Base-by-base conservation (phyloP, 2,888 invertebrate genomes). In the Mythimna pallens region DNA sequence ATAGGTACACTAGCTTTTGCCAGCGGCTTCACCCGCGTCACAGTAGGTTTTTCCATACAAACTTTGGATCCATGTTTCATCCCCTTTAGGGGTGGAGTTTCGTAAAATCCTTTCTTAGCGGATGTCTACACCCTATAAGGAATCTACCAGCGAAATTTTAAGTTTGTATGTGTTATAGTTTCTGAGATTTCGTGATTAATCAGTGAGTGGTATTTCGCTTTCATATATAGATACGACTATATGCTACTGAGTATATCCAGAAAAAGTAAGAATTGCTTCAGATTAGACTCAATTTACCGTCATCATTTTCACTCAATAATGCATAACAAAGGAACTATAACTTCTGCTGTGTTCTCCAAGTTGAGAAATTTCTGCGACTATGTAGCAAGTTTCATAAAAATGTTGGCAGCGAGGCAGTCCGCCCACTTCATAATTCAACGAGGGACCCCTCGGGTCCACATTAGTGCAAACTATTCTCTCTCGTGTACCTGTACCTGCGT, bases 391-490 rank as follows among this genome's bases (percentile, higher is more conserved):
- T 74, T 70, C 65, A 74, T 70, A 83, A 74, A 73, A 67, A 22
- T 61, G 75, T 61, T 55, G 36, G n/a, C 52, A 54, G 61, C 47
- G 59, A 58, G 64, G 30, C 75, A 54, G 50, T 34, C 75, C 14
- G n/a, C 34, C 30, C 66, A 25, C 68, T 86, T 73, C 78, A 84
- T 84, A 84, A 84, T 86, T 84, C 84, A 86, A 7, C 17, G 61
- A 40, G n/a, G 22, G 57, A 62, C 71, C 65, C 78, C 62, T 65
- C 50, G 59, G 59, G 55, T 36, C 55, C 72, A 81, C 82, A 78
- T 78, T 81, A 86, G 84, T 71, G 50, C 59, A 61, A 64, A 84
- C 82, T 84, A 84, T 74, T 59, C 25, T 65, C 61, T 62, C 58
- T 64, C 54, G 59, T 70, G 70, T 63, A 59, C 61, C 40, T 22